These are phyloP conservation scores for Alexandromys oeconomus DNA, from an alignment of 2,797 vertebrate genomes.

Conservation along the genomic window DNA sequence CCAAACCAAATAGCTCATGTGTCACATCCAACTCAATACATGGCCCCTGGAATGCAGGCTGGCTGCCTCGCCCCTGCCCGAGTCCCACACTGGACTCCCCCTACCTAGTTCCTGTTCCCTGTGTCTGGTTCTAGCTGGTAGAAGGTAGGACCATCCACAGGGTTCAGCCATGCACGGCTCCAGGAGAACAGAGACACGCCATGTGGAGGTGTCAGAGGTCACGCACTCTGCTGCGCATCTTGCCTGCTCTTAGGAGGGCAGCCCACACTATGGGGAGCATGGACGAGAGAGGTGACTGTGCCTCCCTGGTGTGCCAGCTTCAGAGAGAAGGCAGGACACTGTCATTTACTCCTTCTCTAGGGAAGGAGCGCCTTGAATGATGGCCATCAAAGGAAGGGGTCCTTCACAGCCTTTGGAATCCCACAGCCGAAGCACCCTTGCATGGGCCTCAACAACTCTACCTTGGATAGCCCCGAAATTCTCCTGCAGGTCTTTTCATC, in stretches of 20 bases:
- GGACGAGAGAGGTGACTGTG: background rate
- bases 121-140: background rate
- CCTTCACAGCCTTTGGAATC: background rate
- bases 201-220: background rate
- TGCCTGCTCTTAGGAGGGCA: background rate
- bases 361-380: background rate
- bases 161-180: no score
- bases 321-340: background rate
- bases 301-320: background rate
- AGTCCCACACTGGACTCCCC: background rate
- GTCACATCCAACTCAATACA: background rate
- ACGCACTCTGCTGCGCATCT: no score
- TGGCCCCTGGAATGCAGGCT: background rate
- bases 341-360: background rate
- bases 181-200: background rate
- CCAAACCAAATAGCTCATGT: conserved; percentile 44
- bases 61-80: background rate
- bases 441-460: background rate
- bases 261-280: no score
- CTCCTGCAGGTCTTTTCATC: background rate
- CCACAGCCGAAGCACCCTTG: background rate
- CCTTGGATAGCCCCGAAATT: background rate
- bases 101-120: background rate
- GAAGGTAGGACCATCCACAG: background rate
- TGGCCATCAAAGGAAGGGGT: background rate